Conservation (phyloP, 1,140 invertebrate genomes). For the Nasonia giraulti region DNA sequence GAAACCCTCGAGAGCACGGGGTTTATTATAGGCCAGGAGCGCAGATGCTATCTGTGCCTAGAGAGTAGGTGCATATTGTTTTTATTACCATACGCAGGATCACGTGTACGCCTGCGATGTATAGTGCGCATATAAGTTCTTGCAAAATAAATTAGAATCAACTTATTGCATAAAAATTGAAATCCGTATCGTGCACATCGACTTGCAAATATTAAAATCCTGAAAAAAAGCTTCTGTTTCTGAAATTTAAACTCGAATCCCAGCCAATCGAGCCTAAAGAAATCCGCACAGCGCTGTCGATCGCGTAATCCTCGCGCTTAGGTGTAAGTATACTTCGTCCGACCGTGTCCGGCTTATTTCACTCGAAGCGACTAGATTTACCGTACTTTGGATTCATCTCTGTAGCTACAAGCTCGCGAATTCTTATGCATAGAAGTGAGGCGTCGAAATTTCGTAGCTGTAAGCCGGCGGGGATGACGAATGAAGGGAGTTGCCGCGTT, state of each 20-base stretch:
- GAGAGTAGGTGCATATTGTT: neutral
- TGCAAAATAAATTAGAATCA: too few species aligned
- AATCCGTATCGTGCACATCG: neutral
- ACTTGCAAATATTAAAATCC: too few species aligned
- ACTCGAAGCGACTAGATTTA: neutral
- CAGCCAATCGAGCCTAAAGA: too few species aligned
- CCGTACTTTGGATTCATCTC: neutral
- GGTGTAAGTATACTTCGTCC: neutral
- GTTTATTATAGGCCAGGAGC: constrained; percentile 17
- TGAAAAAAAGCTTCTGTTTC: too few species aligned
- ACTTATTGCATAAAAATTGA: neutral
- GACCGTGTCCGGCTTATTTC: neutral
- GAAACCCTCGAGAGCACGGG: neutral
- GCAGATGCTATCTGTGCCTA: neutral
- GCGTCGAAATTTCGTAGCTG: neutral
- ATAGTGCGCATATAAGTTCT: too few species aligned
- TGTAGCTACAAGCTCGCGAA: neutral
- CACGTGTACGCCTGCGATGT: too few species aligned
- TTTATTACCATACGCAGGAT: neutral
- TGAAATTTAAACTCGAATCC: too few species aligned
- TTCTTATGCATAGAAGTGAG: neutral
- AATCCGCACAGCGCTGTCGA: too few species aligned
- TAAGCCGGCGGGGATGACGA: too few species aligned
- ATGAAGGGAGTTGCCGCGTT: too few species aligned
- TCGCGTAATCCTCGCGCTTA: too few species aligned